Conservation (phyloP, 2,797 vertebrate genomes). For the Arremon aurantiirostris region DNA sequence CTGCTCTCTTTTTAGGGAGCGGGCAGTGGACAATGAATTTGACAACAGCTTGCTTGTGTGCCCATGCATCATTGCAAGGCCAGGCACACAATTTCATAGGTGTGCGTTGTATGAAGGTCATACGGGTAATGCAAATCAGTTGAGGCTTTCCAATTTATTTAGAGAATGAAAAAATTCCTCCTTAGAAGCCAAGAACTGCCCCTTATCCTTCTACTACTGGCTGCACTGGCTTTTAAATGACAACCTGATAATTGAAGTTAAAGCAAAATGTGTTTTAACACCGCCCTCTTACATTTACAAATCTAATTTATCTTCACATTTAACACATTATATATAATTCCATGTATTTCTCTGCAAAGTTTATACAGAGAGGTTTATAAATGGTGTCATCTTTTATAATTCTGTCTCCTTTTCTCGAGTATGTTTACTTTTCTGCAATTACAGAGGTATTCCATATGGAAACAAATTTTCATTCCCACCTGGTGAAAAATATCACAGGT, state of each 20-base stretch:
- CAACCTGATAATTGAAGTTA: neutral
- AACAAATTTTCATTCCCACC: neutral
- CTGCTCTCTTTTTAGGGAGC: fast-evolving
- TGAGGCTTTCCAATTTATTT: neutral
- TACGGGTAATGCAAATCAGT: neutral
- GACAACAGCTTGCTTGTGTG: neutral
- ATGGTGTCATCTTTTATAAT: neutral
- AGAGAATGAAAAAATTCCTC: neutral
- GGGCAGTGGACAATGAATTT: neutral
- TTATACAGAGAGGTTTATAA: neutral
- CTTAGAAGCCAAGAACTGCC: neutral
- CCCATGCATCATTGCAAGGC: fast-evolving
- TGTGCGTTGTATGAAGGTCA: neutral
- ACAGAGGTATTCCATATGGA: neutral
- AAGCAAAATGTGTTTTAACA: neutral
- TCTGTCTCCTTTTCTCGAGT: neutral
- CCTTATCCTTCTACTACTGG: neutral
- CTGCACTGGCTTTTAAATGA: neutral
- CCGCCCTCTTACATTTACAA: neutral
- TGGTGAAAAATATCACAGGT: neutral
- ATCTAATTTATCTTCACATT: neutral
- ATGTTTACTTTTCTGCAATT: neutral
- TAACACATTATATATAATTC: neutral
- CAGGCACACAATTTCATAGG: neutral
- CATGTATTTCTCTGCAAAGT: neutral